Conservation (phyloP, 2,797 vertebrate species). For the Periophthalmus magnuspinnatus region DNA sequence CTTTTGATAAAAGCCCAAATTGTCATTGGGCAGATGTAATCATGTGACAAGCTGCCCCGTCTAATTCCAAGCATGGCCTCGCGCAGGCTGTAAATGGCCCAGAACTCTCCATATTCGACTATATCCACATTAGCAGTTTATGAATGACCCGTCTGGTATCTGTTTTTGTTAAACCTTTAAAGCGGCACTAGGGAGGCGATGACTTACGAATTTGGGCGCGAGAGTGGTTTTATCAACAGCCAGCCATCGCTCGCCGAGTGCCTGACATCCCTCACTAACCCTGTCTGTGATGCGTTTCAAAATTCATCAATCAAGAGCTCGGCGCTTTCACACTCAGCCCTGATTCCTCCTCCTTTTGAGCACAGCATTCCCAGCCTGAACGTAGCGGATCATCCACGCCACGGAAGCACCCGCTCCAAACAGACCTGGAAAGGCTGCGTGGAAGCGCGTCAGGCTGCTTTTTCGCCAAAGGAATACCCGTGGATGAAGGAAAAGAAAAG, state of each 20-base stretch:
- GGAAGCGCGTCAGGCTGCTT: constrained; percentile 86
- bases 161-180: constrained; percentile 30
- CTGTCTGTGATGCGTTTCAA: constrained; percentile 99
- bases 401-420: constrained; percentile 84
- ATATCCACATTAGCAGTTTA: constrained; percentile 90
- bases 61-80: constrained; percentile 98
- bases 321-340: constrained; percentile 99
- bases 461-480: constrained; percentile 95
- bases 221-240: constrained; percentile 99
- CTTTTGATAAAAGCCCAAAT: constrained; percentile 99
- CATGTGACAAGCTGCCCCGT: constrained; percentile 99
- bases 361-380: constrained; percentile 99
- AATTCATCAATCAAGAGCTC: constrained; percentile 99
- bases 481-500: constrained; percentile 99
- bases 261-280: constrained; percentile 99
- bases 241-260: constrained; percentile 99
- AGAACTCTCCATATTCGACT: constrained; percentile 91
- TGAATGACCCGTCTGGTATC: constrained; percentile 67
- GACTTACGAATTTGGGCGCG: constrained; percentile 99
- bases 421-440: constrained; percentile 83
- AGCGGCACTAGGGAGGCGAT: constrained; percentile 87
- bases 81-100: constrained; percentile 97
- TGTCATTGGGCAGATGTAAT: constrained; percentile 99
- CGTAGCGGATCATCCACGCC: constrained; percentile 96
- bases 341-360: constrained; percentile 99